These are phyloP conservation scores for Parasteatoda lunata DNA, from an alignment of 2,888 invertebrate species.

Conservation along the genomic window DNA sequence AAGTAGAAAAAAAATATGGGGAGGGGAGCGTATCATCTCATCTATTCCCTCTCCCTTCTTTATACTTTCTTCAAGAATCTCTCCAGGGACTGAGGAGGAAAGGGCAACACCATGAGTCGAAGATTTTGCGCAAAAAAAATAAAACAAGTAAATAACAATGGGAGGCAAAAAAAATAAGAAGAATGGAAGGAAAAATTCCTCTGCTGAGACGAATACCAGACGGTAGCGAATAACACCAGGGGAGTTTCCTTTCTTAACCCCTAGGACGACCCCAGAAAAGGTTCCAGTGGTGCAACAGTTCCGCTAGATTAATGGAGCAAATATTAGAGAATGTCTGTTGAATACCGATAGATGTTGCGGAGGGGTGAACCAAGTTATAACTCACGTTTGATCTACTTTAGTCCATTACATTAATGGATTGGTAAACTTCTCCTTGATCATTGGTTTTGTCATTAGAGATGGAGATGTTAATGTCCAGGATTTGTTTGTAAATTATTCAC, in stretches of 20 bases:
- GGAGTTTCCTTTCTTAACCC: conserved; percentile 40
- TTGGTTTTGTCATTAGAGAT: too few species aligned
- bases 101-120: conserved; percentile 3
- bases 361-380: neutral
- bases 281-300: conserved; percentile 50
- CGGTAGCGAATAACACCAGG: conserved; percentile 42
- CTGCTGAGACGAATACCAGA: conserved; percentile 49
- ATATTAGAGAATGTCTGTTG: conserved; percentile 29
- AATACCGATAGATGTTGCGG: conserved; percentile 11
- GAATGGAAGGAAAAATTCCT: neutral
- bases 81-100: conserved; percentile 14
- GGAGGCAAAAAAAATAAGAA: neutral
- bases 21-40: conserved; percentile 5
- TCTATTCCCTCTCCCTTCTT: conserved; percentile 10
- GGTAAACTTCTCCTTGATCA: neutral
- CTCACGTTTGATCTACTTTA: neutral
- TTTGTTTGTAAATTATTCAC: neutral
- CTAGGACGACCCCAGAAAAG: conserved; percentile 31
- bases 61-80: conserved; percentile 28
- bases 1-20: neutral
- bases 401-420: neutral
- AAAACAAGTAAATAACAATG: conserved; percentile 29
- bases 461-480: neutral
- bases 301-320: conserved; percentile 52
- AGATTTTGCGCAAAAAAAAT: conserved; percentile 21